Base-by-base conservation (phyloP, 1,140 invertebrate genomes). In the Pseudomyrmex pallidus region DNA sequence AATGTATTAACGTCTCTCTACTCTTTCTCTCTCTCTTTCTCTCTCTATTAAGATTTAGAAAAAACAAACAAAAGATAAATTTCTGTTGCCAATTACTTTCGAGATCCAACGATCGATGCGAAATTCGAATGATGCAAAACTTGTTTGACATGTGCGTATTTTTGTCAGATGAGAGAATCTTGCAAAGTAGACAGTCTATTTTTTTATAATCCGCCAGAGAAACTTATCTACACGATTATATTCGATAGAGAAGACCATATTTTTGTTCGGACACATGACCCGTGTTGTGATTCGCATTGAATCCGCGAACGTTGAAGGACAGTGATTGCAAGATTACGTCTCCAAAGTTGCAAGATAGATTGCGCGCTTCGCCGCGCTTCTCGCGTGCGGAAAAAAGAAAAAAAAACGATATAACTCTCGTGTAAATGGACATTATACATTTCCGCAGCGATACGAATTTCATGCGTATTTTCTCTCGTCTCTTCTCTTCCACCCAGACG, bases 41-140 rank as follows among this genome's bases (percentile, higher is more conserved):
- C 13, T 13, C 8, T 15, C 8, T 7, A 54, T 20, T 44, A 35
- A n/a, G 17, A 48, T 62, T n/a, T n/a, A n/a, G n/a, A n/a, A 20
- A 50, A 46, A 35, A 35, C 35, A 5, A 35, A 7, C 0, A 7
- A 35, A 35, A 7, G 4, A 56, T 46, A 2, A 2, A 66, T 66
- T 56, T n/a, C 67, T 67, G 15, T 10, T 3, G n/a, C 10, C 46
- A 46, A 54, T 77, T 17, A 66, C 20, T 25, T 44, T 20, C 35
- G 35, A 35, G 35, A n/a, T 48, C 15, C 8, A 13, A 44, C 8
- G 17, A n/a, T 77, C 46, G 67, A 2, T 56, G 5, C 25, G 25
- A 66, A 76, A 20, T 54, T 76, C 12, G 0, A 77, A 66, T 77
- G 74, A 25, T 67, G 74, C 74, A 67, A 67, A 77, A 77, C 74